A percentile compares a stretch with the other conserved stretches of the same genome.
phyloP scores from a whole-genome alignment of 1,140 invertebrate species.

The Pentalonia nigronervosa region DNA sequence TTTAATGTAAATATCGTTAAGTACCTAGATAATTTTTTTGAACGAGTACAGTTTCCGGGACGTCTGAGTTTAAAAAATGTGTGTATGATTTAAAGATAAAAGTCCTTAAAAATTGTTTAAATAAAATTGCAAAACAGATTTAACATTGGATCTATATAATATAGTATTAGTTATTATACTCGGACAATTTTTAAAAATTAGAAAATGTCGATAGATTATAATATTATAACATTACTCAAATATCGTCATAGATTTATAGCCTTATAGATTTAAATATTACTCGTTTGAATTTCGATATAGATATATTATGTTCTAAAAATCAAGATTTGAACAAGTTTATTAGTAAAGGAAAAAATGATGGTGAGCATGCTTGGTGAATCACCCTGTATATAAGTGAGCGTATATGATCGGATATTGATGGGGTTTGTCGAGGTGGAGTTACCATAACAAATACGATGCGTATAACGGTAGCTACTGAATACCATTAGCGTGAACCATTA shows the following conservation, averaged over 20 bases:
- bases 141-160: too few species aligned
- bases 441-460: not conserved
- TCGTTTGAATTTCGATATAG: not conserved
- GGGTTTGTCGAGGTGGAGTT: not conserved
- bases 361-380: too few species aligned
- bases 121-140: not conserved
- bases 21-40: not conserved
- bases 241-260: too few species aligned
- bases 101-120: not conserved
- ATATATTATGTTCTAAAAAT: not conserved
- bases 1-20: not conserved
- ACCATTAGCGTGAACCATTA: conserved; percentile 15
- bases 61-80: not conserved
- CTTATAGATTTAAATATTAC: too few species aligned
- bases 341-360: not conserved
- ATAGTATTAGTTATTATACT: too few species aligned
- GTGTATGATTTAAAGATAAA: too few species aligned
- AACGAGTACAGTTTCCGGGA: not conserved
- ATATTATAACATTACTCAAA: not conserved
- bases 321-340: not conserved
- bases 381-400: not conserved
- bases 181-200: not conserved
- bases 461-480: conserved; percentile 16
- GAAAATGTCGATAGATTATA: not conserved
- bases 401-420: not conserved